A percentile compares a stretch with the other conserved stretches of the same genome.
Evolutionary conservation across 2,113 vertebrate species (phyloP).

Genomic region (Thermophis baileyi): DNA sequence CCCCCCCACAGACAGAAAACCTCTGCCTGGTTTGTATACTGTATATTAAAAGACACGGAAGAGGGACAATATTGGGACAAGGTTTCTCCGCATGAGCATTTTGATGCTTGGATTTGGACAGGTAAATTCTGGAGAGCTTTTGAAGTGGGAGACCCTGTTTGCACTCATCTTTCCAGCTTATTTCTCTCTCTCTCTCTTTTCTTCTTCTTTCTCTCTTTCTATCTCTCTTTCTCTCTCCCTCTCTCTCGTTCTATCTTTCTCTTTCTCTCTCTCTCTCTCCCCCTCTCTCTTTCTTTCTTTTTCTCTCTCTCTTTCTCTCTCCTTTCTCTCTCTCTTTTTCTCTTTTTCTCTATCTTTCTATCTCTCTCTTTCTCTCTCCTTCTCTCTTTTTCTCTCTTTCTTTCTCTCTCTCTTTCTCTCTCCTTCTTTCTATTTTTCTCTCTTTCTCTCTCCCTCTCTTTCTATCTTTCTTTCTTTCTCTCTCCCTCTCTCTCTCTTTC

Average conservation of each 20-base stretch:
- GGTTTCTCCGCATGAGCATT: neutral
- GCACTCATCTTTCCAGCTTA: neutral
- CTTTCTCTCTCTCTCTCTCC: no score
- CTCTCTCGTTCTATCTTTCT: rapidly evolving
- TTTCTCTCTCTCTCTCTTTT: neutral
- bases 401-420: rapidly evolving
- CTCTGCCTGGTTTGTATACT: neutral
- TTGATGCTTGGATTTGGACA: neutral
- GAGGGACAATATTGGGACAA: neutral
- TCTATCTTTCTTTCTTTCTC: rapidly evolving
- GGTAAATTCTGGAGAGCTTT: neutral
- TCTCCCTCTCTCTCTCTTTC: no score
- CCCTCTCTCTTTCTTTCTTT: no score
- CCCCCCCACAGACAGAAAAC: neutral
- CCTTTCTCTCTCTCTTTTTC: no score
- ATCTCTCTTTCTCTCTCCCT: no score
- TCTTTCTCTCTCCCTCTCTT: no score
- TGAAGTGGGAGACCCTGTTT: neutral
- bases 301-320: no score
- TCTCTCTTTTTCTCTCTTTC: rapidly evolving
- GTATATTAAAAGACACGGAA: neutral
- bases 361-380: no score
- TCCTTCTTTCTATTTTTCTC: rapidly evolving
- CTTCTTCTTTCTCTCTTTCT: no score
- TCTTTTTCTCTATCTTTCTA: no score